phyloP scores from a whole-genome alignment of 2,113 vertebrate species.

The Loxodonta africana region DNA sequence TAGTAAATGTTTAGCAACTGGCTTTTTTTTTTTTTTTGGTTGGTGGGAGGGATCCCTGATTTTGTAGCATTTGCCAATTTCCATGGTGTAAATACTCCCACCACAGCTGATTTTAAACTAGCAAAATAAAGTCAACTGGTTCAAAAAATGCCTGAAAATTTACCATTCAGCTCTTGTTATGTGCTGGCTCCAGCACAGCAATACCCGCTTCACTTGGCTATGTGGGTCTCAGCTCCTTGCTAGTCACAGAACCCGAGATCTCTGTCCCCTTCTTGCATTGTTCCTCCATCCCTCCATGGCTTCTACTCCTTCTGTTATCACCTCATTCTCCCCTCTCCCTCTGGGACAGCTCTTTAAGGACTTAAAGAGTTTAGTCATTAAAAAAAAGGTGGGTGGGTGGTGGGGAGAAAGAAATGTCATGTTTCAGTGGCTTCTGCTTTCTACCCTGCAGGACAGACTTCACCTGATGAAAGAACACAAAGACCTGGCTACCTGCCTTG shows the following conservation, averaged over 20 bases:
- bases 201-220: neutral
- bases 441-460: neutral
- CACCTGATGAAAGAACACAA: neutral
- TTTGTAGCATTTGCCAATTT: too few relatives aligned
- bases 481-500: neutral
- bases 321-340: neutral
- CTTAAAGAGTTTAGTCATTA: neutral
- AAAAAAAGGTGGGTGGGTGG: too few relatives aligned
- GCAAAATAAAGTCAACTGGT: neutral
- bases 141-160: conserved; percentile 53
- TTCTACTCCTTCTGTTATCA: neutral
- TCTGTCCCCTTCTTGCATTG: neutral
- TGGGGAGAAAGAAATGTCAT: neutral
- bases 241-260: neutral
- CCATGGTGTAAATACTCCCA: neutral
- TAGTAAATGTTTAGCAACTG: neutral
- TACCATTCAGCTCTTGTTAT: neutral
- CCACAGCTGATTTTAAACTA: neutral
- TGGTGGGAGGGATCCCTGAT: too few relatives aligned
- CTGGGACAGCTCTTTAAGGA: neutral
- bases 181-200: neutral
- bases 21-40: neutral
- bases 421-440: neutral
- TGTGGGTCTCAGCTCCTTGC: neutral
- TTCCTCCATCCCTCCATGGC: neutral